Percentiles rank a stretch among this genome's conserved stretches.
Evolutionary conservation across 2,113 vertebrate species (phyloP).

Genomic region (Trinectes maculatus): DNA sequence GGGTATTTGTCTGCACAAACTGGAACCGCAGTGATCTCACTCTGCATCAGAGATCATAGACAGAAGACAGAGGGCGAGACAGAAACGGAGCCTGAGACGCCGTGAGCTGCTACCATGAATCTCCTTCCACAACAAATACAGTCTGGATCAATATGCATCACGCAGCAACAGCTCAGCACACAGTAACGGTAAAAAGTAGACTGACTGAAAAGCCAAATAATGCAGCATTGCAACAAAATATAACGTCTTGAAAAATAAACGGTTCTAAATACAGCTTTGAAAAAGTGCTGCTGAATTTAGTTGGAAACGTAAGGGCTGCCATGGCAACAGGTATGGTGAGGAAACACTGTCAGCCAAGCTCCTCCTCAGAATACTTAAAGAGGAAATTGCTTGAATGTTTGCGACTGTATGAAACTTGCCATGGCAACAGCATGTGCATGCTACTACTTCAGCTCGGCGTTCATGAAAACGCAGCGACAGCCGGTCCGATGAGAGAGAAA

Average conservation of each 20-base stretch:
- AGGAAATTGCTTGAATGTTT: slow-evolving; percentile 15
- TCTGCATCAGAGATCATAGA: slow-evolving; percentile 43
- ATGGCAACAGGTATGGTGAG: slow-evolving; percentile 43
- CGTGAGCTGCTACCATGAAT: background rate
- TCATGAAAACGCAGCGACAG: background rate
- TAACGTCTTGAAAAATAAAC: too few relatives aligned
- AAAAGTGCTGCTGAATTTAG: background rate
- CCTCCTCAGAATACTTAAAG: slow-evolving; percentile 5
- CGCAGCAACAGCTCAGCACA: too few relatives aligned
- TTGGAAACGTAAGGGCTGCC: slow-evolving; percentile 5
- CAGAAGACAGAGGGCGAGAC: background rate
- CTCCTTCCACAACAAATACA: slow-evolving; percentile 6
- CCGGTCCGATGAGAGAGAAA: too few relatives aligned
- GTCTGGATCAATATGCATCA: too few relatives aligned
- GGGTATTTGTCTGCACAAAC: slow-evolving; percentile 6
- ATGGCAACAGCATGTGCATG: slow-evolving; percentile 30
- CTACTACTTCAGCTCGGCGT: background rate
- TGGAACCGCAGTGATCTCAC: slow-evolving; percentile 46
- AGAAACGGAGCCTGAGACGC: slow-evolving; percentile 8
- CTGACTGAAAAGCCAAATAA: too few relatives aligned
- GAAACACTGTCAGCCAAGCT: background rate
- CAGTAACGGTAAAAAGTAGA: too few relatives aligned
- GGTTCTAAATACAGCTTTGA: too few relatives aligned
- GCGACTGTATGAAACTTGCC: slow-evolving; percentile 16
- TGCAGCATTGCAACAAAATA: too few relatives aligned